Evolutionary conservation across 2,113 vertebrate genomes (phyloP), one percentile per base, ranked within the genome.

Genomic region (Gasterosteus nipponicus): DNA sequence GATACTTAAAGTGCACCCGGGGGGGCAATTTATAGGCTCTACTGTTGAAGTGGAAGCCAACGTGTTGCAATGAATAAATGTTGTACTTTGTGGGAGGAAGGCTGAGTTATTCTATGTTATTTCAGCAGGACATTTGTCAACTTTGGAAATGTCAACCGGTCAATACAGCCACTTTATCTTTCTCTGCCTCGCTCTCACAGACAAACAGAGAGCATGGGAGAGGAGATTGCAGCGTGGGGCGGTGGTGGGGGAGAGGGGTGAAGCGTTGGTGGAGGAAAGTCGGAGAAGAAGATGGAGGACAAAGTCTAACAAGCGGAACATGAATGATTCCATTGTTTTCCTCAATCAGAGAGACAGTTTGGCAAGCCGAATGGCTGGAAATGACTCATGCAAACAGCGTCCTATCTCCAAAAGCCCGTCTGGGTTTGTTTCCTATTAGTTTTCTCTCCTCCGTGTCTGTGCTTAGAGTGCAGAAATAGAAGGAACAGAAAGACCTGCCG

Each of bases 121-220:
- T 83, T 84, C 75, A 86, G 77, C 41, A 73, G 62, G 76, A 86
- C 76, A 76, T 88, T 85, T 88, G 80, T 86, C 82, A 87, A 76
- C 69, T 73, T 75, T 81, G 65, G 72, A 90, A 89, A 89, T 85
- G 85, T 86, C 87, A 81, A 41, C 39, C 19, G 58, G 69, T 89
- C 77, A 80, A 82, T 80, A 80, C 42, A 47, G 68, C 54, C 31
- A 22, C 76, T 75, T 69, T 41, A 73, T 69, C 75, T 67, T 61
- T 62, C 31, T 42, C 39, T 3, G 57, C 58, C 53, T 49, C 67
- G 56, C 53, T 31, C 59, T 39, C 66, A 66, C 18, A 49, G 31
- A 75, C 61, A 62, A 4, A 39, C 19, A 51, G 41, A 41, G 8
- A 53, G 3, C 44, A 5, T 57, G n/a, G 49, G 15, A 29, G 26